Evolutionary conservation across 2,888 invertebrate genomes (phyloP).

Genomic region (Eristalis arbustorum): DNA sequence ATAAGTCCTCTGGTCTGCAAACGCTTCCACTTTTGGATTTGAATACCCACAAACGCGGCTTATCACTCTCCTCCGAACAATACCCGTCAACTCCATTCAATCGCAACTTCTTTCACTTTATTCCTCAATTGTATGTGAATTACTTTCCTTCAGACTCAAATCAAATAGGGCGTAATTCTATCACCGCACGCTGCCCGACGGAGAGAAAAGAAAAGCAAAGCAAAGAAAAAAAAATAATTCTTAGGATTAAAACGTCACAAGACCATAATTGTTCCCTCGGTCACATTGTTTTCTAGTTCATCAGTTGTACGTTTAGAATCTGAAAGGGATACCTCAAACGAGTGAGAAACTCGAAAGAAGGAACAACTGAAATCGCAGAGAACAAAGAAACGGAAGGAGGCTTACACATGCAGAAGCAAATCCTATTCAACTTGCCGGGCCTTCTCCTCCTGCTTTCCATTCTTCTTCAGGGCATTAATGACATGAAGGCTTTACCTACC

Average conservation of each 20-base stretch:
- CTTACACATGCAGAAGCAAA: neutral
- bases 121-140: constrained; percentile 40
- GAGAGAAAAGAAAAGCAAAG: neutral
- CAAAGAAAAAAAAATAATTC: constrained; percentile 35
- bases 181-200: constrained; percentile 50
- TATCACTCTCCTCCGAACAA: neutral
- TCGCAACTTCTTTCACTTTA: constrained; percentile 11
- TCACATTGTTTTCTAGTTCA: constrained; percentile 57
- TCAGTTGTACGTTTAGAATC: constrained; percentile 34
- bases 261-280: constrained; percentile 63
- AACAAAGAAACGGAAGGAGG: constrained; percentile 68
- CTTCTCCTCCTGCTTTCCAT: neutral
- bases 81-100: neutral
- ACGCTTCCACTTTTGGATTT: neutral
- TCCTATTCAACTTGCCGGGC: constrained; percentile 25
- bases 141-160: constrained; percentile 43
- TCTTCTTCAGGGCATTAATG: constrained; percentile 43
- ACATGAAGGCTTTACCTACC: constrained; percentile 45
- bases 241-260: constrained; percentile 56
- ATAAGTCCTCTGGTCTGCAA: neutral
- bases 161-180: constrained; percentile 70
- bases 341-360: neutral
- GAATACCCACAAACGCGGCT: neutral
- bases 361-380: neutral
- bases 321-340: constrained; percentile 19